phyloP scores from a whole-genome alignment of 2,888 invertebrate genomes.

The Torymus aiolomorphi region DNA sequence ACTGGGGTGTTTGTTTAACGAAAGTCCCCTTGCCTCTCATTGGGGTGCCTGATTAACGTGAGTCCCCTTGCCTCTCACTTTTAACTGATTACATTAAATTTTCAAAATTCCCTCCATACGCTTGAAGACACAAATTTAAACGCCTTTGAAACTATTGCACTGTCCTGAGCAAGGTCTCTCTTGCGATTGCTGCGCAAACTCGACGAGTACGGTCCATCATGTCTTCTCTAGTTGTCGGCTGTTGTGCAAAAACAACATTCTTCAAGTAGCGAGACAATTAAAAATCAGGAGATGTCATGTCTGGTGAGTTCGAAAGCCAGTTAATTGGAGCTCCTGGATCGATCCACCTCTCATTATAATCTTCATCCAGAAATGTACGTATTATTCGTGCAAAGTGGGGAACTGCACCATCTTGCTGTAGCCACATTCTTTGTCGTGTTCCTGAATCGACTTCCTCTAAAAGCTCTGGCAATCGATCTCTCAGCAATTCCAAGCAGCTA shows the following conservation, averaged over 20 bases:
- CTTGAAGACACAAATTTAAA: too few species aligned
- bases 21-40: constrained; percentile 14
- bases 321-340: constrained; percentile 38
- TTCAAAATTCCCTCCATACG: constrained; percentile 21
- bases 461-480: too few species aligned
- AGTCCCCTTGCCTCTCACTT: too few species aligned
- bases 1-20: constrained; percentile 12
- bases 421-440: too few species aligned
- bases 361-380: constrained; percentile 39
- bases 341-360: constrained; percentile 52
- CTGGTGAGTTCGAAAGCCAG: constrained; percentile 50
- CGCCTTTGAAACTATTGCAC: too few species aligned
- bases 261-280: constrained; percentile 47
- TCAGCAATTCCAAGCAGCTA: too few species aligned
- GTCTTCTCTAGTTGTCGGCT: constrained; percentile 42
- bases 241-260: constrained; percentile 35
- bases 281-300: constrained; percentile 40
- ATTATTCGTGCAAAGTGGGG: too few species aligned
- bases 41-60: neutral
- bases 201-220: constrained; percentile 27
- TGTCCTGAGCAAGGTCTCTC: too few species aligned
- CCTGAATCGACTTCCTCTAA: too few species aligned
- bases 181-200: too few species aligned
- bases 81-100: constrained; percentile 18
- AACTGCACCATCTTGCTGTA: too few species aligned